Conservation (phyloP, 2,888 invertebrate species). For the Hypercompe scribonia region DNA sequence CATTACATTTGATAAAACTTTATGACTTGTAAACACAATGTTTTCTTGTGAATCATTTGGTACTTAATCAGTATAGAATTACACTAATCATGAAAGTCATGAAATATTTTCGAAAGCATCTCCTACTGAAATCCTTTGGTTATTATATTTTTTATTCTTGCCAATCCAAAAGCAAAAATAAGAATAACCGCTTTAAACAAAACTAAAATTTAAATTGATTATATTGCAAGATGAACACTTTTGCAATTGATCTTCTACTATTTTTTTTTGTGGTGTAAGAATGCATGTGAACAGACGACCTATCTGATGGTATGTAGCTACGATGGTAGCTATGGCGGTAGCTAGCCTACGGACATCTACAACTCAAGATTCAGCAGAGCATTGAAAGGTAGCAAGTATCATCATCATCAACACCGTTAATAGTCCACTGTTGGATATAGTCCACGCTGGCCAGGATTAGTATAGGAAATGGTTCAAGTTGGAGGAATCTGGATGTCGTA, state of each 20-base stretch:
- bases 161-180: not conserved
- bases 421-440: too few relatives aligned
- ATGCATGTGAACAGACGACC: not conserved
- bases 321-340: too few relatives aligned
- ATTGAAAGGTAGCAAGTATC: too few relatives aligned
- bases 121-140: not conserved
- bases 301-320: not conserved
- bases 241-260: not conserved
- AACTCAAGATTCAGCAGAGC: not conserved
- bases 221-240: too few relatives aligned
- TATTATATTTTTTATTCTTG: not conserved
- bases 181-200: too few relatives aligned
- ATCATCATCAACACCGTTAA: too few relatives aligned
- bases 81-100: not conserved
- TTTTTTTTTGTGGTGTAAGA: too few relatives aligned
- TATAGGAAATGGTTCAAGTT: too few relatives aligned
- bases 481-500: too few relatives aligned
- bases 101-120: too few relatives aligned
- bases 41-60: not conserved
- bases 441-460: too few relatives aligned
- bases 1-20: not conserved
- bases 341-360: not conserved
- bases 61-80: not conserved
- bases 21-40: conserved; percentile 1
- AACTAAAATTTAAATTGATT: not conserved